phyloP scores from a whole-genome alignment of 2,113 vertebrate species.

The Elaphurus davidianus region DNA sequence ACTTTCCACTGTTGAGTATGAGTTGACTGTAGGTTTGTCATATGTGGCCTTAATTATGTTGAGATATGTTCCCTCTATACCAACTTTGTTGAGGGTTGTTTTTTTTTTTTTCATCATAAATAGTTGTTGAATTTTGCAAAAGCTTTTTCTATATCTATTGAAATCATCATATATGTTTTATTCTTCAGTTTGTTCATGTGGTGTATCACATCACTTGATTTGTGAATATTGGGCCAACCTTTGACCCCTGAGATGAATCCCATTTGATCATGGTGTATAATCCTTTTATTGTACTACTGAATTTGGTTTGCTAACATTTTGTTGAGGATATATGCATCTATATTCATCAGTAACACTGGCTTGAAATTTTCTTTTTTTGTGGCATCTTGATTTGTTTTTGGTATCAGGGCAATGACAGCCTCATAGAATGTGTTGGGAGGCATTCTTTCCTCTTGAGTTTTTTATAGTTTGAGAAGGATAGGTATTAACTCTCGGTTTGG shows the following conservation, averaged over 20 bases:
- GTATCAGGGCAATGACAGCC: not conserved
- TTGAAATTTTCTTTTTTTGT: not conserved
- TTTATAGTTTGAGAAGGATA: not conserved
- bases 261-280: not conserved
- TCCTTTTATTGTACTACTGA: fast-evolving
- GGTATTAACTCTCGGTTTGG: not conserved
- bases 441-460: not conserved
- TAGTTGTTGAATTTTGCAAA: not conserved
- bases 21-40: not conserved
- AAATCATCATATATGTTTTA: not conserved
- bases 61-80: not conserved
- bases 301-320: not conserved
- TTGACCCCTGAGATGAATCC: not conserved
- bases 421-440: not conserved
- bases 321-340: not conserved
- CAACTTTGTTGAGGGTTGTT: not conserved
- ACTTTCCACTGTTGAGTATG: not conserved
- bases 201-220: not conserved
- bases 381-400: not conserved
- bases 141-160: not conserved
- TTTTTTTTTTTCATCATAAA: not conserved
- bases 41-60: not conserved
- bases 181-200: not conserved
- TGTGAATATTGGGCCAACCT: not conserved
- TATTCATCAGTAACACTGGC: not conserved